Evolutionary conservation across 2,888 invertebrate species (phyloP), one percentile per base, ranked within the genome.

Genomic region (Ormyrus rosae): DNA sequence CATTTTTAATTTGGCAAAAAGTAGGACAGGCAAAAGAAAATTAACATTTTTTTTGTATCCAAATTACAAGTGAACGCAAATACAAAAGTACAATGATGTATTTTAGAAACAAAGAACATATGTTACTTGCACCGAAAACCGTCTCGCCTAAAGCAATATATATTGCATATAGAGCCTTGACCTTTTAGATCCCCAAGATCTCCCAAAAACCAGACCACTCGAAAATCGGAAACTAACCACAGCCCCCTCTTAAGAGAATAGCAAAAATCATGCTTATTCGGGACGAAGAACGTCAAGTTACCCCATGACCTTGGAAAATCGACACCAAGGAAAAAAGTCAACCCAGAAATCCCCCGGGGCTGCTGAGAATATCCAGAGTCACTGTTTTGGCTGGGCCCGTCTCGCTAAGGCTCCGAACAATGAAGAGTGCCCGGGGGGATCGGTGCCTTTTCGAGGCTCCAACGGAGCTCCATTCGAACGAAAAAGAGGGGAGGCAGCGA

Each of bases 351-450:
- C 34, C 34, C 34, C 34, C 3, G 4, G 34, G 34, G 34, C 34
- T 0, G 34, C 34, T 34, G 68, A 6, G 19, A 76, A 63, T 63
- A 55, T 76, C 58, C 19, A 71, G 55, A 78, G 77, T 78, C 71
- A 78, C 56, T 78, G 71, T 78, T 78, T 78, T 65, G 65, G 65
- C 56, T 46, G 50, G 55, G 9, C 75, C 56, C 55, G 53, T 61
- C 61, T 53, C 11, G 50, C 60, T 55, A 9, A 63, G 76, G 7
- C 6, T 55, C 13, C 19, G 58, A 71, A 71, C 70, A 77, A 71
- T 77, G 51, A 70, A 45, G n/a, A 9, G n/a, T 45, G 19, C 67
- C 58, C 58, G 19, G 11, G 64, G 34, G 75, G 60, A 61, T 68
- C 53, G 67, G 67, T 19, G 34, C 11, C 55, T 48, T 48, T 34